Percentiles rank a stretch among this genome's conserved stretches.
Conservation (phyloP, 2,797 vertebrate species). For the Chiloscyllium punctatum region DNA sequence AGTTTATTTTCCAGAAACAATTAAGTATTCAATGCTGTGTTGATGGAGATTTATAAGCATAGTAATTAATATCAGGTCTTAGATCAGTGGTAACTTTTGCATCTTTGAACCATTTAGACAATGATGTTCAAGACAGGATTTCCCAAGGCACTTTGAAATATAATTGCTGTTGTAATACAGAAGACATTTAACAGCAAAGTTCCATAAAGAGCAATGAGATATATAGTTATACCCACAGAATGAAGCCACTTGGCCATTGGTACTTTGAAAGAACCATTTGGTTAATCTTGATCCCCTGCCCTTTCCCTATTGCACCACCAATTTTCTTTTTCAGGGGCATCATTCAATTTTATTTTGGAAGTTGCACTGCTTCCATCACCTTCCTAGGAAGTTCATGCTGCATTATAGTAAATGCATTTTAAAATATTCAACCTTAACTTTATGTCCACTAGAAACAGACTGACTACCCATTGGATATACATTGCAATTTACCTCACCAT, state of each 20-base stretch:
- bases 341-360: neutral
- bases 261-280: neutral
- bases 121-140: neutral
- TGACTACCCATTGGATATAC: neutral
- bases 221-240: neutral
- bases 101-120: neutral
- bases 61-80: neutral
- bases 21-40: neutral
- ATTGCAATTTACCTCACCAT: neutral
- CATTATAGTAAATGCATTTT: neutral
- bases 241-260: too few relatives aligned
- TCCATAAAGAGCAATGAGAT: neutral
- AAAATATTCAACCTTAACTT: neutral
- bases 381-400: neutral
- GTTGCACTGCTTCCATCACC: neutral
- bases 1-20: neutral
- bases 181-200: neutral
- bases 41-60: neutral
- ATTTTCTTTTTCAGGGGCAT: neutral
- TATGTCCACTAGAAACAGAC: neutral
- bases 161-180: neutral
- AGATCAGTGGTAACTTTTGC: neutral
- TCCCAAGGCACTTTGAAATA: neutral
- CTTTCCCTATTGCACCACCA: neutral
- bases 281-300: neutral